Evolutionary conservation across 2,888 invertebrate species (phyloP).

Genomic region (Elegia similella): DNA sequence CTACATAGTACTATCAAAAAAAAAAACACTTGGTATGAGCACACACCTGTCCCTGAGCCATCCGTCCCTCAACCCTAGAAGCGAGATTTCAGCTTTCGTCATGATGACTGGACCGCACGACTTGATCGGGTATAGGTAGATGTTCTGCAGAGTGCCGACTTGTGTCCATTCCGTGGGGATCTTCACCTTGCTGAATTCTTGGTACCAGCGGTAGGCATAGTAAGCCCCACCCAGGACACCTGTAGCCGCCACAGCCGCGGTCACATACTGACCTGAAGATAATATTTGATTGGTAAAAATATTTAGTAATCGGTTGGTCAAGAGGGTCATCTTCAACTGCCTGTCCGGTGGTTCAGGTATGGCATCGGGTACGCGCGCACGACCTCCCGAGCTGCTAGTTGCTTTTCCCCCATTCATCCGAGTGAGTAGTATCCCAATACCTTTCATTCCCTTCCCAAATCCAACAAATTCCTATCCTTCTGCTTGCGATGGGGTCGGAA

Average conservation of each 20-base stretch:
- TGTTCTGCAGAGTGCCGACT: constrained; percentile 79
- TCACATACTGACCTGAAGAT: constrained; percentile 21
- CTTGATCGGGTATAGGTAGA: constrained; percentile 82
- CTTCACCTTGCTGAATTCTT: constrained; percentile 35
- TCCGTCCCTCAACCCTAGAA: constrained; percentile 77
- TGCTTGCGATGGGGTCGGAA: too few relatives aligned
- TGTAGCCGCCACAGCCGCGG: constrained; percentile 34
- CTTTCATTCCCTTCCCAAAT: too few relatives aligned
- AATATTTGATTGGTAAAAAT: not conserved
- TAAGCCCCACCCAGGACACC: constrained; percentile 56
- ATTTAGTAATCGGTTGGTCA: too few relatives aligned
- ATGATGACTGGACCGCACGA: constrained; percentile 78
- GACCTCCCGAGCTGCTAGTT: too few relatives aligned
- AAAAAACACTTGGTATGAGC: too few relatives aligned
- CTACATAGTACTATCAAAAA: too few relatives aligned
- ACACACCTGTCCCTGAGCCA: constrained; percentile 79
- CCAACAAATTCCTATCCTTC: too few relatives aligned
- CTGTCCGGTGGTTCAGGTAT: too few relatives aligned
- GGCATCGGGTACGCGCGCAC: too few relatives aligned
- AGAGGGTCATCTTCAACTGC: too few relatives aligned
- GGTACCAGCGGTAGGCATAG: constrained; percentile 49
- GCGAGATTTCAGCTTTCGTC: constrained; percentile 74
- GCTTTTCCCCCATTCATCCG: too few relatives aligned
- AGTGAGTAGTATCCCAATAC: too few relatives aligned
- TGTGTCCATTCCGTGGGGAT: constrained; percentile 79